Conservation (phyloP, 2,113 vertebrate species). For the Chloropsis cyanopogon region DNA sequence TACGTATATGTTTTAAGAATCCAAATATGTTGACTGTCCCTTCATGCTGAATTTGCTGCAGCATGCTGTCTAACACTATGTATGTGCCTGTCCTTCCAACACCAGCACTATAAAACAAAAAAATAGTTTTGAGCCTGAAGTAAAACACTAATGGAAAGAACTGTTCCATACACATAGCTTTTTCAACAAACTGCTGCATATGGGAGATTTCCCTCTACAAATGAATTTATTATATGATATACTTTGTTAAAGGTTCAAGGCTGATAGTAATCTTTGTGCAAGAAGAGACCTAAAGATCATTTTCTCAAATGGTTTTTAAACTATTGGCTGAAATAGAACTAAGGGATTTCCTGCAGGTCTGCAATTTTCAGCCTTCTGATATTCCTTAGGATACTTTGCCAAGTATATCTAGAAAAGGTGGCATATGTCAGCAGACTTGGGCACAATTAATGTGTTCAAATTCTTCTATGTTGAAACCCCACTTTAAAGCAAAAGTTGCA, state of each 20-base stretch:
- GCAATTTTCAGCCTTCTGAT: background rate
- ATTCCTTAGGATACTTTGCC: background rate
- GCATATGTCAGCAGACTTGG: background rate
- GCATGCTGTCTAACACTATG: conserved; percentile 95
- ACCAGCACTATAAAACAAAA: conserved; percentile 82
- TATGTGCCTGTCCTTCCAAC: conserved; percentile 94
- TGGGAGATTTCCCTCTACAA: background rate
- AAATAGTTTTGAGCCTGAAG: conserved; percentile 1
- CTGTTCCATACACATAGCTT: background rate
- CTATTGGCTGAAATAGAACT: background rate
- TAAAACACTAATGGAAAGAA: background rate
- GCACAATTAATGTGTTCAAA: background rate
- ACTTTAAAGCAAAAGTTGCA: background rate
- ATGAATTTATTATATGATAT: background rate
- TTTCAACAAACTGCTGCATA: background rate
- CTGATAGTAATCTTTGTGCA: background rate
- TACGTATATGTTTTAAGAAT: conserved; percentile 95
- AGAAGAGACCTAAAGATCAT: background rate
- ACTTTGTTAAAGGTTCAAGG: background rate
- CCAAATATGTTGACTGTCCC: conserved; percentile 85
- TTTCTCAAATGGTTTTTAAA: background rate
- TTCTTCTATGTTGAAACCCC: background rate
- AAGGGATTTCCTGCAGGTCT: background rate
- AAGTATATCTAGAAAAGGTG: background rate
- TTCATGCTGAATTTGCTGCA: conserved; percentile 89